These are phyloP conservation scores for Aphaenogaster rudis DNA, from an alignment of 1,140 invertebrate genomes.

Conservation along the genomic window DNA sequence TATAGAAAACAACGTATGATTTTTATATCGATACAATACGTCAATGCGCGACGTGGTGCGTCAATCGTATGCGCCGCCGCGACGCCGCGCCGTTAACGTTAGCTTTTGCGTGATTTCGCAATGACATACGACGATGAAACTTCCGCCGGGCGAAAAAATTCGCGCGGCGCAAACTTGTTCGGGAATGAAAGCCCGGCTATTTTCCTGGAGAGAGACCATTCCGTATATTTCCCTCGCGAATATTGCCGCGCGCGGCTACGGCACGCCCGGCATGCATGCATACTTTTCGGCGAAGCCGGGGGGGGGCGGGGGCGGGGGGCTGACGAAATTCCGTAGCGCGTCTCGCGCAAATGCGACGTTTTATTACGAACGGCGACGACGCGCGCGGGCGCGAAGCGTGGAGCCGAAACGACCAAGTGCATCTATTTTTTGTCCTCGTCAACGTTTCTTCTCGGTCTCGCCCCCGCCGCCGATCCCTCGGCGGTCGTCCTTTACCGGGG, in stretches of 20 bases:
- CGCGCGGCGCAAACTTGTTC: slow-evolving; percentile 18
- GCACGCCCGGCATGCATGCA: slow-evolving; percentile 37
- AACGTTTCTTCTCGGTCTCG: slow-evolving; percentile 41
- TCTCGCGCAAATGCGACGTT: slow-evolving; percentile 60
- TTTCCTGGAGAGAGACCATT: slow-evolving; percentile 28
- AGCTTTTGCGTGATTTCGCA: slow-evolving; percentile 27
- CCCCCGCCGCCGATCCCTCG: slow-evolving; percentile 12
- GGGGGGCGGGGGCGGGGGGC: not conserved
- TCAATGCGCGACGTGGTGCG: not conserved
- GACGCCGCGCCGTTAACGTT: not conserved
- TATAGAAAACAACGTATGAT: slow-evolving; percentile 40
- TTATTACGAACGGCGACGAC: slow-evolving; percentile 52
- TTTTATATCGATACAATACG: slow-evolving; percentile 38
- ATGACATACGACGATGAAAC: slow-evolving; percentile 24
- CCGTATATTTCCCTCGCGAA: slow-evolving; percentile 52
- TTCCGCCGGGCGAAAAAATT: slow-evolving; percentile 26
- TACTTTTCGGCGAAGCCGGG: slow-evolving; percentile 50
- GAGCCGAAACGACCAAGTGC: slow-evolving; percentile 56
- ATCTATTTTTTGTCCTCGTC: slow-evolving; percentile 64
- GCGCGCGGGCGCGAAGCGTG: slow-evolving; percentile 27
- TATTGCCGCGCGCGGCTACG: slow-evolving; percentile 26
- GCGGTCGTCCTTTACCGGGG: slow-evolving; percentile 55
- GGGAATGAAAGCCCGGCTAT: slow-evolving; percentile 41
- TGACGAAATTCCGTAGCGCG: slow-evolving; percentile 49
- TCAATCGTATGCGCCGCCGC: slow-evolving; percentile 4